Evolutionary conservation across 2,113 vertebrate genomes (phyloP), one percentile per base, ranked within the genome.

Genomic region (Carettochelys insculpta): DNA sequence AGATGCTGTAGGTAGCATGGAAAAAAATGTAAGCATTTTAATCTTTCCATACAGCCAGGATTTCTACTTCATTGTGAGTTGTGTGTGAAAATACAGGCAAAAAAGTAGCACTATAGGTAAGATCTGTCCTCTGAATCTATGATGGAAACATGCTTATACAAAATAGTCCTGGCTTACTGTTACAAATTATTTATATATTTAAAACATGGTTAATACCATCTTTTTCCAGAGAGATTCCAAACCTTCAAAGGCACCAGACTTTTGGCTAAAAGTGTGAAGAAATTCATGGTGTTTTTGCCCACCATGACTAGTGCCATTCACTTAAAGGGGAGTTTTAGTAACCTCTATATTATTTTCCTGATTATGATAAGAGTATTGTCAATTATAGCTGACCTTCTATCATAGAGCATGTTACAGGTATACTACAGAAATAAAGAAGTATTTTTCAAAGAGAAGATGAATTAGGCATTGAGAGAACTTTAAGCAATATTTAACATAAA

Each of bases 181-280:
- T 88, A 65, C 16, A 58, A 61, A 61, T 58, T 20, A 47, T 51
- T 89, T 54, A 47, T 20, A 52, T 41, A 54, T 7, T 56, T 84
- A 89, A 76, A 90, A 50, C 51, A 13, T 1, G 4, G 10, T 80
- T 19, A 73, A 91, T 45, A 16, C 34, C 24, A 79, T 79, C 29
- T 75, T 31, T 43, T 7, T 4, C 7, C 1, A 4, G 10, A 83
- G 31, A 71, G 1, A 29, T 52, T 54, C 8, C 86, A 81, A 89
- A 83, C 41, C 13, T 73, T 86, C 50, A 83, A 79, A 58, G 53
- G 90, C 91, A 81, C 11, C 29, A 77, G 71, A 5, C 5, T 81
- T 51, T 85, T 75, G 73, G 29, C 82, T 25, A 86, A 86, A 87
- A 45, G 29, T 43, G 43, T 94, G 50, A 45, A 85, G 41, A 90